These are phyloP conservation scores for Drosophila busckii DNA, from an alignment of 1,140 invertebrate species.

Conservation along the genomic window DNA sequence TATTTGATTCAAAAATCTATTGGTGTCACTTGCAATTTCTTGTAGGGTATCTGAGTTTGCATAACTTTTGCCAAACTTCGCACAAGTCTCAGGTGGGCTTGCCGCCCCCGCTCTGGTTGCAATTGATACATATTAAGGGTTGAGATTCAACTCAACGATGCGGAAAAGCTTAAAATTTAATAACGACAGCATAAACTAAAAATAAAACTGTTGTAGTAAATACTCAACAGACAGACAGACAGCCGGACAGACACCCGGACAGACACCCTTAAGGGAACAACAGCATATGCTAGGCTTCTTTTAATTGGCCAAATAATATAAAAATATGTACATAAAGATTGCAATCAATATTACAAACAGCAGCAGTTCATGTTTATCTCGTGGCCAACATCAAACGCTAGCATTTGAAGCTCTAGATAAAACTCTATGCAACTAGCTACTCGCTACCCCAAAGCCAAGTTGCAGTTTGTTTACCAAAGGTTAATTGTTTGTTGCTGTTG, in stretches of 20 bases:
- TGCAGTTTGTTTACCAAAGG: slow-evolving; percentile 41
- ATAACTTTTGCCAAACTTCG: too few relatives aligned
- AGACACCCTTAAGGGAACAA: slow-evolving; percentile 34
- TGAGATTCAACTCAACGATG: slow-evolving; percentile 60
- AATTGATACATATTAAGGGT: slow-evolving; percentile 60
- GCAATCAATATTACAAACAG: slow-evolving; percentile 25
- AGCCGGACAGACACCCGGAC: slow-evolving; percentile 1
- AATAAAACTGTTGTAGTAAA: slow-evolving; percentile 10
- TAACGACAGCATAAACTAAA: slow-evolving; percentile 55
- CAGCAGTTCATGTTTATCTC: slow-evolving; percentile 39
- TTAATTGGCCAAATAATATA: slow-evolving; percentile 56
- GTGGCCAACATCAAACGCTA: slow-evolving; percentile 11
- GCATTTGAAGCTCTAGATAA: slow-evolving; percentile 28
- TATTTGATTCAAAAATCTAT: too few relatives aligned
- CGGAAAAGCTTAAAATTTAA: slow-evolving; percentile 75
- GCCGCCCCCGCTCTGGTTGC: slow-evolving; percentile 27
- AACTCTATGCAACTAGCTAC: slow-evolving; percentile 9
- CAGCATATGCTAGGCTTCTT: slow-evolving; percentile 57
- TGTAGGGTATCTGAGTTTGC: too few relatives aligned
- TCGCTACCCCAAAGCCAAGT: slow-evolving; percentile 2
- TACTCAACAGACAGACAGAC: too few relatives aligned
- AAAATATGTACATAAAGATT: slow-evolving; percentile 33
- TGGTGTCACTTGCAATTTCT: too few relatives aligned
- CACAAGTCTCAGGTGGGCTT: too few relatives aligned
- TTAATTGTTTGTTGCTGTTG: slow-evolving; percentile 57